A percentile compares a stretch with the other conserved stretches of the same genome.
Evolutionary conservation across 2,888 invertebrate genomes (phyloP).

Genomic region (Cheilosia scutellata): DNA sequence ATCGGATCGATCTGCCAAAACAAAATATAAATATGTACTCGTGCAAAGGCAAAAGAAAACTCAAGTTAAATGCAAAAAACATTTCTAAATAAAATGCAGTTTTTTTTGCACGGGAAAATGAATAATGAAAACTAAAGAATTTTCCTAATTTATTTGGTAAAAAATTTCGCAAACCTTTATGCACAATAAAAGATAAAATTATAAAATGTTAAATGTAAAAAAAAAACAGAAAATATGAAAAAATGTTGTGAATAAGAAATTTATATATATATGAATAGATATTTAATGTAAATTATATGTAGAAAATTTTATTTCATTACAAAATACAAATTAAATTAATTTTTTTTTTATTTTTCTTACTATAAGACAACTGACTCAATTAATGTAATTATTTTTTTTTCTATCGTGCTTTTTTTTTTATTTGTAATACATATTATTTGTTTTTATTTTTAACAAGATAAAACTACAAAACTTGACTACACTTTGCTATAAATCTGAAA

Average conservation of each 20-base stretch:
- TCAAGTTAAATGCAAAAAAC: not conserved
- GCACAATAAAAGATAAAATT: conserved; percentile 41
- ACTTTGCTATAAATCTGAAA: conserved; percentile 69
- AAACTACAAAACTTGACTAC: conserved; percentile 78
- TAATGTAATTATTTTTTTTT: conserved; percentile 43
- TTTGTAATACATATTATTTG: conserved; percentile 12
- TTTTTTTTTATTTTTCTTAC: conserved; percentile 26
- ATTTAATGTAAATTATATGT: conserved; percentile 74
- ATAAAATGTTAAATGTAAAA: conserved; percentile 66
- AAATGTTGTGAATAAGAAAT: conserved; percentile 73
- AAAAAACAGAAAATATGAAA: conserved; percentile 48
- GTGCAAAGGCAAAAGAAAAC: not conserved
- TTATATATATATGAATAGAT: conserved; percentile 74
- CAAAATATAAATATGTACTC: conserved; percentile 4
- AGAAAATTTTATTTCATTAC: conserved; percentile 71
- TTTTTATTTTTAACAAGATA: conserved; percentile 33
- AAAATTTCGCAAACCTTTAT: conserved; percentile 44
- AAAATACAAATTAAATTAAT: conserved; percentile 61
- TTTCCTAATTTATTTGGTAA: conserved; percentile 67
- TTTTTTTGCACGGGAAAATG: not conserved
- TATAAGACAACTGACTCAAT: conserved; percentile 53
- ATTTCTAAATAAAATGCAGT: not conserved
- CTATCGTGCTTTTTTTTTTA: conserved; percentile 27
- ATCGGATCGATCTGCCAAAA: conserved; percentile 53
- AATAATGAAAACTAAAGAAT: conserved; percentile 28